Base-by-base conservation (phyloP, 2,113 vertebrate genomes). In the Pagrus major region DNA sequence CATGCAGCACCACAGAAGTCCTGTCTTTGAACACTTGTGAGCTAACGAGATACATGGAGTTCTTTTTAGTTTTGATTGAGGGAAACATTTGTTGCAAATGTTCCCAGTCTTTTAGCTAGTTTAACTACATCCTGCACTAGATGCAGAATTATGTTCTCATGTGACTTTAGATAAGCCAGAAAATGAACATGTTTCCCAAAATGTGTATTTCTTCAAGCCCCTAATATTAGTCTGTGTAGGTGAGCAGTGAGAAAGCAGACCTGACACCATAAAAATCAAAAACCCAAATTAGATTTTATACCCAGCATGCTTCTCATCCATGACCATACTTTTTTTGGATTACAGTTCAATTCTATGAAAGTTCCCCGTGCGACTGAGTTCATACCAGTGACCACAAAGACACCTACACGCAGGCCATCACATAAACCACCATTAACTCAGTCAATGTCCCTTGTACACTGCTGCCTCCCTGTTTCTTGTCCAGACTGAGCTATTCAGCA, bases 401-500 rank as follows among this genome's bases (percentile, higher is more conserved):
- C 66, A 79, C 61, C 65, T 52, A 71, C 35, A 65, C 72, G 56
- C 54, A 70, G 58, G 46, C 80, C 76, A 46, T 88, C 83, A 81
- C 83, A 89, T 77, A 79, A 83, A 78, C 76, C 74, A 61, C 89
- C 87, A 93, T 88, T 88, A 90, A 89, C 87, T 92, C 82, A 89
- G 87, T 93, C 90, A 93, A 81, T 90, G 90, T 89, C 80, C 90
- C 87, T 83, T 88, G 76, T 80, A 88, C 80, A 59, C 49, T 75
- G 55, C 82, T 91, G 82, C 84, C 73, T 87, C 58, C 37, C 51
- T 76, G 86, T 61, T 70, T 87, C 71, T 74, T 59, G 81, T 90
- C 76, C 89, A 90, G 86, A 88, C 89, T 77, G 80, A 83, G 64
- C 91, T 79, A 93, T 78, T 93, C 93, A 92, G 93, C 93, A 89